These are phyloP conservation scores for Cariama cristata DNA, from an alignment of 2,113 vertebrate genomes.

Conservation along the genomic window DNA sequence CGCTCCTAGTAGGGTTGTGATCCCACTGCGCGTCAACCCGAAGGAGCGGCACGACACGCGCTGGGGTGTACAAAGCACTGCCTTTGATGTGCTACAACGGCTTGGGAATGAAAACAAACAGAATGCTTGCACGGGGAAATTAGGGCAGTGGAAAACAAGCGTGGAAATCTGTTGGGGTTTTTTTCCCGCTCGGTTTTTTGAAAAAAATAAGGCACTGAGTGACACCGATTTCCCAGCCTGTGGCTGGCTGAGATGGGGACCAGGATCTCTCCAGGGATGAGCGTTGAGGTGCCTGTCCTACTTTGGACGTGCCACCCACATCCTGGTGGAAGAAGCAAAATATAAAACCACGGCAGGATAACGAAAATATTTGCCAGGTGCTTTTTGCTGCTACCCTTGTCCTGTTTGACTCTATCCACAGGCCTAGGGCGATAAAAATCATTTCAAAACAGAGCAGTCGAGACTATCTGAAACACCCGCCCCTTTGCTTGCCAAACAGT, in stretches of 20 bases:
- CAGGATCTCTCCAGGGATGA: neutral
- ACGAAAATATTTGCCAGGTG: neutral
- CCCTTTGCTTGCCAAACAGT: neutral
- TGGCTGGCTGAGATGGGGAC: neutral
- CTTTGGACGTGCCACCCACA: neutral
- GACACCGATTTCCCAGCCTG: neutral
- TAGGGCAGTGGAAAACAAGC: conserved; percentile 32
- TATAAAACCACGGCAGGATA: neutral
- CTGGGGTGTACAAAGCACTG: neutral
- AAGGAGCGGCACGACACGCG: neutral
- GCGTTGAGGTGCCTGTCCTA: neutral
- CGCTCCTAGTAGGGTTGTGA: neutral
- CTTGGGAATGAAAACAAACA: conserved; percentile 60
- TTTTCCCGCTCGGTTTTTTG: neutral
- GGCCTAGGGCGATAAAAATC: neutral
- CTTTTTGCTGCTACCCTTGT: neutral
- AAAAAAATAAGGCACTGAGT: neutral
- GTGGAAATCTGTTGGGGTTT: neutral
- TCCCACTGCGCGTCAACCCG: neutral
- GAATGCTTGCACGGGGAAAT: conserved; percentile 20
- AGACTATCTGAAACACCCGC: neutral
- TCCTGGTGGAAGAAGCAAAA: neutral
- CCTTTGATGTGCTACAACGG: conserved; percentile 37
- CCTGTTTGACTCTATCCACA: neutral
- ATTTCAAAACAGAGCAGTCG: neutral